Base-by-base conservation (phyloP, 2,888 invertebrate species). In the Chironomus riparius region DNA sequence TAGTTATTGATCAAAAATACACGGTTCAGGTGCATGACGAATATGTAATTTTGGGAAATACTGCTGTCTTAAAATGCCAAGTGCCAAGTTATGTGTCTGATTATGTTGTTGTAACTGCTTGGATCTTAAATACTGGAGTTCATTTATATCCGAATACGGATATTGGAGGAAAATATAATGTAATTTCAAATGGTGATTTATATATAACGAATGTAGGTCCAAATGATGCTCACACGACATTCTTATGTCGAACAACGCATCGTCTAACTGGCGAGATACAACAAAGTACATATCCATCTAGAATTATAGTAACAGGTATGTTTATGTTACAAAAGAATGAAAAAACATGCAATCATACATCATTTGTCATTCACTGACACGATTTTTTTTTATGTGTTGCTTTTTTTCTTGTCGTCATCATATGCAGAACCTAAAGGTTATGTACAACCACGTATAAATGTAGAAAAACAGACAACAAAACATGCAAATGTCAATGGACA, bases 11-110 rank as follows among this genome's bases (percentile, higher is more conserved):
- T 82, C 91, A 92, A 81, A 91, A 92, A 80, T 96, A 94, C 87
- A 92, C 93, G 79, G 92, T 96, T 70, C 92, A 92, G 85, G 94
- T 96, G 78, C 92, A 93, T 79, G 95, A 96, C 83, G 94, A 94
- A 82, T 95, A 94, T 86, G 95, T 95, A 81, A 93, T 94, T 85
- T 88, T 92, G 77, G 95, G 95, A 76, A 95, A 95, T 85, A 93
- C 95, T 12, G 96, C 94, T 3, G 91, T 96, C 78, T 87, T 97
- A 78, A 91, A 92, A 81, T 97, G 97, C 84, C 90, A 92, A 83
- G 92, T 96, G 81, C 94, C 96, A 65, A 89, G 91, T 79, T 94
- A 93, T 85, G 93, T 94, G 83, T 89, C 91, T 78, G 95, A 95
- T 80, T 92, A 94, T 82, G 92, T 96, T 80, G 90, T 90, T 85